Conservation (phyloP, 2,888 invertebrate species). For the Ormyrus pomaceus region DNA sequence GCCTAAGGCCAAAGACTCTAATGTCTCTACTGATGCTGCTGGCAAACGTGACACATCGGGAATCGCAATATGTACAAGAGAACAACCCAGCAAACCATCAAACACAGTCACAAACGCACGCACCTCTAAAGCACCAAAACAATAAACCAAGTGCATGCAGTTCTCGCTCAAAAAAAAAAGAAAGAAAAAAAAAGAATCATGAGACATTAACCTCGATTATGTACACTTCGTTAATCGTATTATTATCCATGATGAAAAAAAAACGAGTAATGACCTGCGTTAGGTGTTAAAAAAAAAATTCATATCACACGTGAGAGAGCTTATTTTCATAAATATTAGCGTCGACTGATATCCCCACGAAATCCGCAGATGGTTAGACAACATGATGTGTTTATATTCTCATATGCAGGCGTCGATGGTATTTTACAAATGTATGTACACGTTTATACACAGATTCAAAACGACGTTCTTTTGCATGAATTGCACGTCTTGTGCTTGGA, state of each 20-base stretch:
- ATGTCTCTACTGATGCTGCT: background rate
- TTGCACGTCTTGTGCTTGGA: conserved; percentile 20
- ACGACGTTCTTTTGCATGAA: background rate
- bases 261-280: conserved; percentile 22
- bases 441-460: conserved; percentile 34
- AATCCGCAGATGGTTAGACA: conserved; percentile 40
- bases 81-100: conserved; percentile 14
- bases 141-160: conserved; percentile 42
- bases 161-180: background rate
- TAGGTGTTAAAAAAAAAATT: conserved; percentile 28
- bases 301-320: conserved; percentile 25
- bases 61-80: conserved; percentile 23
- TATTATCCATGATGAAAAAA: conserved; percentile 23
- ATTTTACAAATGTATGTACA: conserved; percentile 42
- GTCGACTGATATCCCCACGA: conserved; percentile 26
- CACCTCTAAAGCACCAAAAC: conserved; percentile 34
- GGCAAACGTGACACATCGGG: background rate
- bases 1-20: background rate
- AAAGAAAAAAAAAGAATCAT: conserved; percentile 6
- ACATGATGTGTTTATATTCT: background rate
- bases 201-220: conserved; percentile 50
- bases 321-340: conserved; percentile 26
- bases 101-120: conserved; percentile 11
- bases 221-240: conserved; percentile 42
- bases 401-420: conserved; percentile 4